A percentile compares a stretch with the other conserved stretches of the same genome.
Conservation (phyloP, 2,797 vertebrate species). For the Tarsius wallacei region DNA sequence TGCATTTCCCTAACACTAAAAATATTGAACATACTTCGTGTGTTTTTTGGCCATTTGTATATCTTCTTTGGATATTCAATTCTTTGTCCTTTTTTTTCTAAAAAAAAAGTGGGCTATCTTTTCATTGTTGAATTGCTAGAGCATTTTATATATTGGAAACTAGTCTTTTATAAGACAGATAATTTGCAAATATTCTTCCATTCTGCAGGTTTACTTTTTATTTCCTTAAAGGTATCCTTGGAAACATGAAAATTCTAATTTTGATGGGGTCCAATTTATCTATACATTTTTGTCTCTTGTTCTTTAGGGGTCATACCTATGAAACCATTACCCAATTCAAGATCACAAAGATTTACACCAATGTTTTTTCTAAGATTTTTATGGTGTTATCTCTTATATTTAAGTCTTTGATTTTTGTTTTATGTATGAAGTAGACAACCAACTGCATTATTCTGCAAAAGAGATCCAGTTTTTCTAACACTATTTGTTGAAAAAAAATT, state of each 20-base stretch:
- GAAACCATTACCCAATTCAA: too few species aligned
- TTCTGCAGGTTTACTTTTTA: not conserved
- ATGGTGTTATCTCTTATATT: not conserved
- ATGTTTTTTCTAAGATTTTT: too few species aligned
- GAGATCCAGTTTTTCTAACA: not conserved
- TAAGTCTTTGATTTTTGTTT: not conserved
- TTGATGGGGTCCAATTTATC: not conserved
- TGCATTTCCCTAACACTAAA: not conserved
- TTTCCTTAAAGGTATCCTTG: not conserved
- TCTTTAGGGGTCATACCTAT: too few species aligned
- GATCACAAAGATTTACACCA: too few species aligned
- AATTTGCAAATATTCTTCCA: not conserved
- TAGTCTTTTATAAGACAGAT: not conserved
- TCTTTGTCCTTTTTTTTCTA: not conserved
- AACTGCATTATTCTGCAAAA: not conserved
- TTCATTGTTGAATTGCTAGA: not conserved
- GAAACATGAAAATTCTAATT: constrained; percentile 7
- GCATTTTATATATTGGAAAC: not conserved
- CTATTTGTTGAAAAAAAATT: not conserved
- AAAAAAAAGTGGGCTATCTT: not conserved
- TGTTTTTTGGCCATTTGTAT: not conserved
- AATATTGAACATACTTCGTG: not conserved
- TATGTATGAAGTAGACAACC: not conserved
- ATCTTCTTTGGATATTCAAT: constrained; percentile 8
- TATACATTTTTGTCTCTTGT: too few species aligned